Evolutionary conservation across 2,113 vertebrate genomes (phyloP).

Genomic region (Holacanthus passer): DNA sequence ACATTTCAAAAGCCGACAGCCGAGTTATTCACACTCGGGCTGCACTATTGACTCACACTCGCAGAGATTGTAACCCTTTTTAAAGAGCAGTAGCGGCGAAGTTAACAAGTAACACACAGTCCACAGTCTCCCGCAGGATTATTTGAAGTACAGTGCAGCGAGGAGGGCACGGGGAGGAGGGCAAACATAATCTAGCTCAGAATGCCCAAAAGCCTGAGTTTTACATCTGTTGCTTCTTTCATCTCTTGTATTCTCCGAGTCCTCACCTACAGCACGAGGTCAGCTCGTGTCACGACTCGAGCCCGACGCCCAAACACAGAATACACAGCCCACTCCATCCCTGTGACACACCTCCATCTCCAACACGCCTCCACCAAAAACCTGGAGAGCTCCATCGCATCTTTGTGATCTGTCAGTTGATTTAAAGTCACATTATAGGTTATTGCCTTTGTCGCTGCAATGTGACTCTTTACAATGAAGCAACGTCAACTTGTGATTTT

Average conservation of each 20-base stretch:
- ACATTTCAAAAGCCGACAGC: slow-evolving; percentile 55
- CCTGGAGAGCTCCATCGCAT: not conserved
- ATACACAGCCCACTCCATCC: slow-evolving; percentile 17
- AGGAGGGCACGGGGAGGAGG: slow-evolving; percentile 64
- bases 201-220: slow-evolving; percentile 64
- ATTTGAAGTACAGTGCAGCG: slow-evolving; percentile 66
- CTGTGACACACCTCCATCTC: slow-evolving; percentile 8
- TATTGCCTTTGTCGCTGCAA: not conserved
- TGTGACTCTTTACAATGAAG: not conserved
- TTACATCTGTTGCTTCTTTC: slow-evolving; percentile 64
- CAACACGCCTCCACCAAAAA: not conserved
- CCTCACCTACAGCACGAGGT: slow-evolving; percentile 61
- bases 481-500: not conserved
- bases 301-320: slow-evolving; percentile 27
- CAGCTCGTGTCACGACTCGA: slow-evolving; percentile 55
- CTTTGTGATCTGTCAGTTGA: slow-evolving; percentile 1
- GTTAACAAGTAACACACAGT: slow-evolving; percentile 69
- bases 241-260: slow-evolving; percentile 61
- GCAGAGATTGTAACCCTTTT: slow-evolving; percentile 55
- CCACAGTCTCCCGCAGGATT: slow-evolving; percentile 50
- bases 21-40: slow-evolving; percentile 44
- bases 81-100: slow-evolving; percentile 51
- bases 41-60: slow-evolving; percentile 25
- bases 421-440: not conserved
- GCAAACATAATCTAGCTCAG: slow-evolving; percentile 65